Conservation (phyloP, 2,113 vertebrate species). For the Microcebus ravelobensis region DNA sequence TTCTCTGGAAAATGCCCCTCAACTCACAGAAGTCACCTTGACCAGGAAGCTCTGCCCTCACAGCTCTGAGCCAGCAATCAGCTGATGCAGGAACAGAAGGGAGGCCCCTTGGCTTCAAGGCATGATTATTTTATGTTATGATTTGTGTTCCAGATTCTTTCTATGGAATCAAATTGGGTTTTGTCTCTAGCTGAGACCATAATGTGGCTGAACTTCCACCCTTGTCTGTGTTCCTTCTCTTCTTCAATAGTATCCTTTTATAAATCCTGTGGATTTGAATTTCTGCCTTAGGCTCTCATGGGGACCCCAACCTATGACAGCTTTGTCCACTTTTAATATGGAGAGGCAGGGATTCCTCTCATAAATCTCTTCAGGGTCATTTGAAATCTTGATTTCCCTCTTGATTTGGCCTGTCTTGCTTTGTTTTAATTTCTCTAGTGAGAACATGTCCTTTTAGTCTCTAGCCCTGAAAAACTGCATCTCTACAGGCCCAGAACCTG, state of each 20-base stretch:
- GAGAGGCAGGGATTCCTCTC: background rate
- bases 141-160: background rate
- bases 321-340: background rate
- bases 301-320: background rate
- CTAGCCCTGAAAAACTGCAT: background rate
- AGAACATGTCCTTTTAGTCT: background rate
- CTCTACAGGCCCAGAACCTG: background rate
- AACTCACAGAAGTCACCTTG: background rate
- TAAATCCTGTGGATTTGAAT: background rate
- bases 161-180: background rate
- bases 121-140: background rate
- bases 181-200: background rate
- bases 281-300: background rate
- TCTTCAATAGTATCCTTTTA: background rate
- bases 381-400: background rate
- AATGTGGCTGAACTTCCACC: background rate
- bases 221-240: background rate
- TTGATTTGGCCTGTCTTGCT: background rate
- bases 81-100: background rate
- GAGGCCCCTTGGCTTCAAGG: background rate
- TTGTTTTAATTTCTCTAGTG: background rate
- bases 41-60: background rate
- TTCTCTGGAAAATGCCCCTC: background rate
- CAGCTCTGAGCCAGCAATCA: background rate
- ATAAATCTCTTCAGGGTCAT: background rate